Percentiles rank a stretch among this genome's conserved stretches.
Conservation (phyloP, 1,140 invertebrate genomes). For the Akabosia matsudoensis region DNA sequence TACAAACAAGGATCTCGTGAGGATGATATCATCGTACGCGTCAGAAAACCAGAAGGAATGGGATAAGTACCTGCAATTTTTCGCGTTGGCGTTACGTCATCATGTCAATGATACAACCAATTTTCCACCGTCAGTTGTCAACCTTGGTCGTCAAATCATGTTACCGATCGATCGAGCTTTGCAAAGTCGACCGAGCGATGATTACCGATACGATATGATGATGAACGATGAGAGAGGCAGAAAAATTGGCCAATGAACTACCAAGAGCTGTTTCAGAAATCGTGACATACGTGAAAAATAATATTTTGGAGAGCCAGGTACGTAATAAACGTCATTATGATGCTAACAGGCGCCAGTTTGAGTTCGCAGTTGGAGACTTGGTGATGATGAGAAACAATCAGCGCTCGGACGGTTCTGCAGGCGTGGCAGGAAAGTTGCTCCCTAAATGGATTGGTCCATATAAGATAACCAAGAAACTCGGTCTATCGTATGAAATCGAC, state of each 20-base stretch:
- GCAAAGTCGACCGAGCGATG: neutral
- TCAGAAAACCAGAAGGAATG: slow-evolving; percentile 49
- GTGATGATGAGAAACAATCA: neutral
- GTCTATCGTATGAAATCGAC: neutral
- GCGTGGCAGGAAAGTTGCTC: neutral
- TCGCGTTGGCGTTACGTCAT: slow-evolving; percentile 53
- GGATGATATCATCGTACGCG: slow-evolving; percentile 50
- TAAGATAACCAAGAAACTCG: neutral
- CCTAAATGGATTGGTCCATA: slow-evolving; percentile 5
- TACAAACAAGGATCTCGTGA: slow-evolving; percentile 52
- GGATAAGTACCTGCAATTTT: slow-evolving; percentile 49
- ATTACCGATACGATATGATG: too few relatives aligned
- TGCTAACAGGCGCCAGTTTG: neutral
- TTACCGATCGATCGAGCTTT: slow-evolving; percentile 25
- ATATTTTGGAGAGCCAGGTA: neutral
- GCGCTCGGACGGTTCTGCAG: neutral
- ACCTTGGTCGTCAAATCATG: slow-evolving; percentile 50
- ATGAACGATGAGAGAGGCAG: too few relatives aligned
- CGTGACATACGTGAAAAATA: neutral
- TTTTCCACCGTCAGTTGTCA: slow-evolving; percentile 50
- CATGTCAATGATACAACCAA: slow-evolving; percentile 49
- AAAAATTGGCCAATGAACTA: neutral
- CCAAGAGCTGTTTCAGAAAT: neutral
- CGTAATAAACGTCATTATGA: neutral
- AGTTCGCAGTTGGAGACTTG: neutral